These are phyloP conservation scores for Agrotis puta DNA, from an alignment of 2,888 invertebrate species.

Conservation along the genomic window DNA sequence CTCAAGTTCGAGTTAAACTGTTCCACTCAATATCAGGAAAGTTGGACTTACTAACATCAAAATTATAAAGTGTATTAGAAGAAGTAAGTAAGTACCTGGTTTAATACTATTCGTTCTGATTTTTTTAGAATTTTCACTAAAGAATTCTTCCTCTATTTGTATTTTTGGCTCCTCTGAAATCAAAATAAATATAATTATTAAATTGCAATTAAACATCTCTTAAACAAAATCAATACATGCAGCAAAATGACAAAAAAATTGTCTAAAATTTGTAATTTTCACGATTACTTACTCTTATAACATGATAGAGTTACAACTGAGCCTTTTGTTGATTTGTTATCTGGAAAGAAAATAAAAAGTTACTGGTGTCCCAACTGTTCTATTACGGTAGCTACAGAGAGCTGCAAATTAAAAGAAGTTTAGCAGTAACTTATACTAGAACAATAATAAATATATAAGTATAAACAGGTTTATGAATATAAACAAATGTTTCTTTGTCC, in stretches of 20 bases:
- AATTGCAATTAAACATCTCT: too few relatives aligned
- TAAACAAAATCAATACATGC: slow-evolving; percentile 16
- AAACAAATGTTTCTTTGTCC: too few relatives aligned
- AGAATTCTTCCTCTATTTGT: slow-evolving; percentile 87
- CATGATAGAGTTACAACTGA: slow-evolving; percentile 91
- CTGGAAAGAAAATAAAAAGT: slow-evolving; percentile 80
- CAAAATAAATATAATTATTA: too few relatives aligned
- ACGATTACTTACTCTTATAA: slow-evolving; percentile 91
- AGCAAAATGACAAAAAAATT: background rate
- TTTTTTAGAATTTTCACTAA: slow-evolving; percentile 81
- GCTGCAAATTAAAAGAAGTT: too few relatives aligned
- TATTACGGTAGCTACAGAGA: too few relatives aligned
- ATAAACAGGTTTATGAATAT: too few relatives aligned
- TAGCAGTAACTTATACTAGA: too few relatives aligned
- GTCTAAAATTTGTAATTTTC: background rate
- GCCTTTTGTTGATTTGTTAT: slow-evolving; percentile 90
- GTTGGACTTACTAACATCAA: too few relatives aligned
- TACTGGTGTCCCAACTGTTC: background rate
- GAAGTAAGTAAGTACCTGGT: slow-evolving; percentile 74
- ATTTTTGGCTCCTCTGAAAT: slow-evolving; percentile 86
- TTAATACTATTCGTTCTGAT: slow-evolving; percentile 84
- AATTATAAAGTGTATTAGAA: background rate
- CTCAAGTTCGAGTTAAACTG: too few relatives aligned
- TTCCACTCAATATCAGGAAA: too few relatives aligned
- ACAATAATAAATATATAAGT: too few relatives aligned